Conservation (phyloP, 2,888 invertebrate genomes). For the Scelioninae gen. 2 region DNA sequence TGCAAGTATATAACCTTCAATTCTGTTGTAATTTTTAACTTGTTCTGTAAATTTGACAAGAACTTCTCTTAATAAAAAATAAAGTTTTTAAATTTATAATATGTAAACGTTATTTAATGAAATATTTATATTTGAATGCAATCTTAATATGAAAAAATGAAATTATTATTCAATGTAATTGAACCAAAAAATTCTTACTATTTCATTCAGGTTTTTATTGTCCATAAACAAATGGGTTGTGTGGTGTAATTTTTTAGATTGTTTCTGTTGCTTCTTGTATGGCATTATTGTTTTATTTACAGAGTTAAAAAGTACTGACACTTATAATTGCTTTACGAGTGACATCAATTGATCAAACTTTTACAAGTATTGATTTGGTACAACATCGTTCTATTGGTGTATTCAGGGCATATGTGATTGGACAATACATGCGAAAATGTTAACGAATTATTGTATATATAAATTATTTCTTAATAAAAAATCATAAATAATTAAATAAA, state of each 20-base stretch:
- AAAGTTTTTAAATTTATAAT: too few species aligned
- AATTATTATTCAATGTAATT: too few species aligned
- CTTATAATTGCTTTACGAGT: background rate
- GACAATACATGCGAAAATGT: too few species aligned
- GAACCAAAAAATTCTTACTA: conserved; percentile 16
- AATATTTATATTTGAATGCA: background rate
- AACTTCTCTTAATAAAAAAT: background rate
- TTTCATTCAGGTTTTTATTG: conserved; percentile 18
- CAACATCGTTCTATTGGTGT: too few species aligned
- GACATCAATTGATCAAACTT: too few species aligned
- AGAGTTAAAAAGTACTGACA: background rate
- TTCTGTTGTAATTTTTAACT: conserved; percentile 73
- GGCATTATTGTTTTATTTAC: background rate
- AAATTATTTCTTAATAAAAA: too few species aligned
- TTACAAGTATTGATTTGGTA: too few species aligned
- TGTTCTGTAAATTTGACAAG: conserved; percentile 67
- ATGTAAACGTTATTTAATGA: conserved; percentile 2
- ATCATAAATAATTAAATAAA: too few species aligned
- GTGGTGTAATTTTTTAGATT: background rate
- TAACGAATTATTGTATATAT: too few species aligned
- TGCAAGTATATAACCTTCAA: conserved; percentile 85
- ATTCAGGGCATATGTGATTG: too few species aligned
- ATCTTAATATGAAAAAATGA: too few species aligned
- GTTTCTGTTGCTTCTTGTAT: background rate
- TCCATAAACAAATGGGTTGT: conserved; percentile 37